These are phyloP conservation scores for Lucilia sericata DNA, from an alignment of 1,140 invertebrate species.

Conservation along the genomic window DNA sequence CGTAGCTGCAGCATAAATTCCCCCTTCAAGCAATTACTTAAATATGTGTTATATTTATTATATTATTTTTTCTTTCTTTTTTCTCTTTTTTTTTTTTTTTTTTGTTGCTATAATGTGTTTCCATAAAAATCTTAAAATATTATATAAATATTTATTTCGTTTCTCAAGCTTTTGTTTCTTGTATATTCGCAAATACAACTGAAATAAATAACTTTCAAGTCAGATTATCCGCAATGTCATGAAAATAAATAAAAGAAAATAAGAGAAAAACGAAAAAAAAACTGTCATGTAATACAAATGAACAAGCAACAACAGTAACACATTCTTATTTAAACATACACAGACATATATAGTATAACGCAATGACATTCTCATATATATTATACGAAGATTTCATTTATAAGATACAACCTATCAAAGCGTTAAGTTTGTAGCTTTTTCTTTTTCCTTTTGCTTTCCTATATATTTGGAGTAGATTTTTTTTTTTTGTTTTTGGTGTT, in stretches of 20 bases:
- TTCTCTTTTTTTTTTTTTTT: neutral
- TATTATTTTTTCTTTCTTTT: neutral
- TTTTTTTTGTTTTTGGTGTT: neutral
- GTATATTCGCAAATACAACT: slow-evolving; percentile 60
- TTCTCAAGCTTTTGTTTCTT: neutral
- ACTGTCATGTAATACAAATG: slow-evolving; percentile 65
- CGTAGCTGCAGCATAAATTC: neutral
- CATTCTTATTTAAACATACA: neutral
- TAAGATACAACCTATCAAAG: neutral
- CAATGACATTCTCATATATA: neutral
- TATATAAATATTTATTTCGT: slow-evolving; percentile 15
- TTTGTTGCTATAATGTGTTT: neutral
- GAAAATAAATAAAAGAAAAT: slow-evolving; percentile 51
- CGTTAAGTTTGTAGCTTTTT: neutral
- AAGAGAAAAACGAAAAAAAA: slow-evolving; percentile 51
- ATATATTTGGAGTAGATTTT: too few species aligned
- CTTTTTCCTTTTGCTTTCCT: too few species aligned
- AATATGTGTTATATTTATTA: slow-evolving; percentile 13
- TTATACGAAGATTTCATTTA: neutral
- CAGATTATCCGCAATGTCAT: slow-evolving; percentile 67
- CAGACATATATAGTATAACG: neutral
- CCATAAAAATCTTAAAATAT: neutral
- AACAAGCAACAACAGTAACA: neutral
- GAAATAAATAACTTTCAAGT: slow-evolving; percentile 67
- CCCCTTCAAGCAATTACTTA: neutral